Base-by-base conservation (phyloP, 2,797 vertebrate species). In the Amazona ochrocephala region DNA sequence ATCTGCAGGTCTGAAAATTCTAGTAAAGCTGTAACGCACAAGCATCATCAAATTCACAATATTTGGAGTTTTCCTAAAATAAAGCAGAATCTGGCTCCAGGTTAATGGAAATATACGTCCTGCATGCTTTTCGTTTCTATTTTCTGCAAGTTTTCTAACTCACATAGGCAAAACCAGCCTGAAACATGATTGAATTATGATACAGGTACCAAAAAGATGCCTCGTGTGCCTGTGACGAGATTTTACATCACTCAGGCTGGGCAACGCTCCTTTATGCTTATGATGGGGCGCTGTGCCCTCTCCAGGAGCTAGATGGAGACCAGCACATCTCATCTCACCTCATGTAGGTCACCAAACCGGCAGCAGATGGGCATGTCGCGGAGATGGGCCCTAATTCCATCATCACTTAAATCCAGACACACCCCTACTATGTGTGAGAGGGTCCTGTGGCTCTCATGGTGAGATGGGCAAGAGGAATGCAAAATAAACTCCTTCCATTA, bases 381-480 rank as follows among this genome's bases (percentile, higher is more conserved):
- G 93, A 91, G 88, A 87, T 51, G 88, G 93, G 75, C 90, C 84
- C 73, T 47, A 93, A 95, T 95, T 95, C 88, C 90, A 95, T 95
- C 94, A 90, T 26, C 60, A 23, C 62, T 56, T 80, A 5, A 0
- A 45, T 32, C 54, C 89, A 82, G 56, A 82, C 78, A 65, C 32
- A 22, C 44, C 41, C 7, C 1, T 23, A 20, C 41, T 22, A 23
- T 8, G 27, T 64, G 37, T 15, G 68, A 15, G 4, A 79, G 45
- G 54, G 34, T 0, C 7, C 61, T 27, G 68, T 3, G 2, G 56
- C 32, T 73, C 56, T 32, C 17, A 26, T 1, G 2, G 66, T 24
- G 51, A 19, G 27, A 0, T 20, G 44, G 37, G 44, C 51, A 50
- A 41, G 54, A 47, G 42, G 7, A 7, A 4, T 41, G 64, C 47